phyloP scores from a whole-genome alignment of 2,113 vertebrate genomes.

The Astatoreochromis straeleni region DNA sequence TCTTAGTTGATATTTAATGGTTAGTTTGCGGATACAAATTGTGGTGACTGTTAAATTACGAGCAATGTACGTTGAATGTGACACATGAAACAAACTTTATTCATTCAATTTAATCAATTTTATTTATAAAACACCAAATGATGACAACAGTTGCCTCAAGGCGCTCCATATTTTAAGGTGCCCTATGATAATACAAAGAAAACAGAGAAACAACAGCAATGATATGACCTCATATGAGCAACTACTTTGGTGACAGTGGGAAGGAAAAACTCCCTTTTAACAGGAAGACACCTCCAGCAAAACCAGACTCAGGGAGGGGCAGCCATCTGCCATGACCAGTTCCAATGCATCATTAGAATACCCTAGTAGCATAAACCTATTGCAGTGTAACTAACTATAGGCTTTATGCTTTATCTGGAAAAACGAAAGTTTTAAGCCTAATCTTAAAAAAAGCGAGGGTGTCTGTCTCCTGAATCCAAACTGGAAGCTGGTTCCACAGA shows the following conservation, averaged over 20 bases:
- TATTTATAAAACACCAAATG: not conserved
- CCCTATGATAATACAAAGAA: not conserved
- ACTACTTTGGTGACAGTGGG: not conserved
- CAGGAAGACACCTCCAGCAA: not conserved
- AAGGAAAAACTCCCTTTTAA: not conserved
- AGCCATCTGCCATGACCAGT: not conserved
- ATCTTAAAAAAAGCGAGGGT: not conserved
- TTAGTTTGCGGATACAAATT: not conserved
- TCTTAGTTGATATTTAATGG: not conserved
- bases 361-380: not conserved
- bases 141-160: not conserved
- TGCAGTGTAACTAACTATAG: not conserved
- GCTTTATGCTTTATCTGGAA: not conserved
- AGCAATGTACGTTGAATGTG: not conserved
- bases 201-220: not conserved
- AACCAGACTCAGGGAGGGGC: not conserved
- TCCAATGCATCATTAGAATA: not conserved
- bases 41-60: not conserved
- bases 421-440: not conserved
- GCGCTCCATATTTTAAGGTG: not conserved
- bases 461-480: not conserved
- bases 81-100: not conserved
- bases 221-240: not conserved
- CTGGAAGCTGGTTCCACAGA: not conserved
- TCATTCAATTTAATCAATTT: not conserved